Conservation (phyloP, 64 coral and sea anemone genomes). For the Montipora sp. region DNA sequence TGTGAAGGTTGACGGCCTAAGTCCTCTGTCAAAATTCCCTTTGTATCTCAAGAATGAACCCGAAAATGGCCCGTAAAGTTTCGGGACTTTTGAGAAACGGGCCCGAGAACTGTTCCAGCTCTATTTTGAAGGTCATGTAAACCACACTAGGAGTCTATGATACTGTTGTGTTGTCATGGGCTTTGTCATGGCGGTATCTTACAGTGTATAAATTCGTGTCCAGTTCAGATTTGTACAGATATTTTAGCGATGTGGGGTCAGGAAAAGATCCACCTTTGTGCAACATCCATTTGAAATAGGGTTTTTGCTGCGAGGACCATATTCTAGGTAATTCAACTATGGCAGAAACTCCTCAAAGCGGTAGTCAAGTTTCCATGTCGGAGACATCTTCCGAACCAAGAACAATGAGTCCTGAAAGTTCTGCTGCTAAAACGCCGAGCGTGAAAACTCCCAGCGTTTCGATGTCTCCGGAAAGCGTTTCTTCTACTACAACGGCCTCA, state of each 20-base stretch:
- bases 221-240: no score
- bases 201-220: no score
- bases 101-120: no score
- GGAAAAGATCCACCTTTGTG: neutral
- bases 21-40: no score
- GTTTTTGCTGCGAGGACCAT: neutral
- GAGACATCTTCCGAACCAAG: conserved; percentile 27
- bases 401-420: conserved; percentile 20
- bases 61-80: no score
- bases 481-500: neutral
- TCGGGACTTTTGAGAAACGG: no score
- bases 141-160: neutral
- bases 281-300: neutral
- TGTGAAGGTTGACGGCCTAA: no score
- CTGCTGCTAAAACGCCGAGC: conserved; percentile 6
- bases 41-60: no score
- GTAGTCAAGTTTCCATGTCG: conserved; percentile 23
- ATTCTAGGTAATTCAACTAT: neutral
- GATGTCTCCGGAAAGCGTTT: conserved; percentile 28
- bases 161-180: neutral
- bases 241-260: neutral
- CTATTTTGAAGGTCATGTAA: neutral
- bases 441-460: conserved; percentile 23
- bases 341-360: conserved; percentile 29
- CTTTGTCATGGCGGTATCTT: neutral